A percentile compares a stretch with the other conserved stretches of the same genome.
phyloP scores from a whole-genome alignment of 2,113 vertebrate genomes.

The Thomomys bottae region DNA sequence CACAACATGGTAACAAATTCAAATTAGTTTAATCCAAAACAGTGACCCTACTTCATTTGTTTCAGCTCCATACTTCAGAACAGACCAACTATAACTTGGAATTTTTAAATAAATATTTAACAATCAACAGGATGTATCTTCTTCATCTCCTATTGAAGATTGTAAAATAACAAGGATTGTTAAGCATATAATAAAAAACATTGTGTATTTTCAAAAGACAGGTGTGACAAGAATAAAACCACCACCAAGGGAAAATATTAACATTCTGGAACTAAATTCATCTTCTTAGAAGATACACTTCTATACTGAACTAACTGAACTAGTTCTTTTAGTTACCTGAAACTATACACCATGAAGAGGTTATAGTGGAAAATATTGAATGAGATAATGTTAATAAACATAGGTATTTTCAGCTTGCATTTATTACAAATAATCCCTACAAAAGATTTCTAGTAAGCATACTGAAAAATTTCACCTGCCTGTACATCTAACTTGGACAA shows the following conservation, averaged over 20 bases:
- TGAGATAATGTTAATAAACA: neutral
- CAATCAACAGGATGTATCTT: neutral
- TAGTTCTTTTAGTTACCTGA: neutral
- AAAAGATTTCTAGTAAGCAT: neutral
- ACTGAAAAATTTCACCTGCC: neutral
- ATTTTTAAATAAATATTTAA: constrained; percentile 25
- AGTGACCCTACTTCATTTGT: neutral
- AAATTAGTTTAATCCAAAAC: neutral
- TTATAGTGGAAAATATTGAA: neutral
- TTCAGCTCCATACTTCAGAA: neutral
- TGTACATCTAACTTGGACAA: neutral
- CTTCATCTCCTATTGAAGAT: neutral
- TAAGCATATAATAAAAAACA: neutral
- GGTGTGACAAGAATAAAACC: neutral
- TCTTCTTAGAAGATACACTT: neutral
- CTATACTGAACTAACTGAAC: neutral
- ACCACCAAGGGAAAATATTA: neutral
- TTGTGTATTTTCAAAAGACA: neutral
- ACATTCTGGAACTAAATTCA: neutral
- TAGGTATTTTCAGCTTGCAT: neutral
- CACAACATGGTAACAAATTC: neutral
- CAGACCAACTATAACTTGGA: neutral
- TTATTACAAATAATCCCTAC: neutral
- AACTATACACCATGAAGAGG: neutral
- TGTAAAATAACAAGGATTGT: neutral